phyloP scores from a whole-genome alignment of 1,140 invertebrate genomes.

The Drosophila eugracilis region DNA sequence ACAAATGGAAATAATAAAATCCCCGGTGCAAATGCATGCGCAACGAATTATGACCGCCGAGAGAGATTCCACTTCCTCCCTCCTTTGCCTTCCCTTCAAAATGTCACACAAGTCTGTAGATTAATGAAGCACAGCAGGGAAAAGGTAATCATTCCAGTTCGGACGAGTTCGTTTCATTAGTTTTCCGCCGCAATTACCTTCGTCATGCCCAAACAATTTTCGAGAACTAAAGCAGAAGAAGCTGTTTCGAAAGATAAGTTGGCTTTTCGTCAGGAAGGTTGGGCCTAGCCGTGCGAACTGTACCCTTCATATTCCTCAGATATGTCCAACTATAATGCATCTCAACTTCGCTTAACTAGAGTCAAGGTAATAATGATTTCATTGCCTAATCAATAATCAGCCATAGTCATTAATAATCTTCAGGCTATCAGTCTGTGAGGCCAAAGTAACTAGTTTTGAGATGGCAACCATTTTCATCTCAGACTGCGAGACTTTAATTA shows the following conservation, averaged over 20 bases:
- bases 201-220: constrained; percentile 58
- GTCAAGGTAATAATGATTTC: too few species aligned
- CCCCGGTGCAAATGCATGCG: constrained; percentile 42
- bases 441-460: too few species aligned
- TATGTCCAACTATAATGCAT: too few species aligned
- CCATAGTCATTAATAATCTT: too few species aligned
- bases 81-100: constrained; percentile 8
- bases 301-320: too few species aligned
- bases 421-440: too few species aligned
- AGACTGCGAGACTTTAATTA: too few species aligned
- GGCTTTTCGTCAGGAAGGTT: neutral
- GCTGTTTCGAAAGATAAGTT: neutral
- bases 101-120: constrained; percentile 55
- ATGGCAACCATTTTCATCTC: too few species aligned
- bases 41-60: constrained; percentile 49
- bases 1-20: constrained; percentile 41
- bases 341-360: too few species aligned
- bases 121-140: constrained; percentile 37
- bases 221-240: constrained; percentile 3
- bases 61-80: constrained; percentile 23
- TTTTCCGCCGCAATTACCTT: constrained; percentile 45
- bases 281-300: too few species aligned
- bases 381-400: too few species aligned
- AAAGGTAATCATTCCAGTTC: constrained; percentile 32
- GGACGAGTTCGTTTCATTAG: constrained; percentile 43